A percentile compares a stretch with the other conserved stretches of the same genome.
Conservation (phyloP, 1,140 invertebrate species). For the Bombus haemorrhoidalis region DNA sequence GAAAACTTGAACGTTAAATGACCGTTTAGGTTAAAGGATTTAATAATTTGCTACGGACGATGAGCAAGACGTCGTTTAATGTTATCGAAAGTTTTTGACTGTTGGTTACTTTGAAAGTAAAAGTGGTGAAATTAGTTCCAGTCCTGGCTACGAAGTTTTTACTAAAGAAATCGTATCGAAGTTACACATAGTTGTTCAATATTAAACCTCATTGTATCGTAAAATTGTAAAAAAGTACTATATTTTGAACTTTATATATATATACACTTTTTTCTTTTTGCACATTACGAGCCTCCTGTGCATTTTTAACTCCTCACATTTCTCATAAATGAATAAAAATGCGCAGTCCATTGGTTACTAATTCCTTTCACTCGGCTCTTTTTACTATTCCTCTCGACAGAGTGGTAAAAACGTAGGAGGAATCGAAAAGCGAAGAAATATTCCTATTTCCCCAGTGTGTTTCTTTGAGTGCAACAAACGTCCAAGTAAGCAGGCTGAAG, state of each 20-base stretch:
- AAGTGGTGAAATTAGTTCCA: neutral
- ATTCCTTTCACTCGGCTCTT: no score
- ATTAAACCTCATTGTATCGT: no score
- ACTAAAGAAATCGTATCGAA: no score
- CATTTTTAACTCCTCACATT: neutral
- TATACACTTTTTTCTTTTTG: no score
- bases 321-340: no score
- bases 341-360: no score
- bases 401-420: neutral
- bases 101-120: neutral
- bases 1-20: neutral
- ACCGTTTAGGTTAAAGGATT: neutral
- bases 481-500: neutral
- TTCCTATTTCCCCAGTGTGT: neutral
- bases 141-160: no score
- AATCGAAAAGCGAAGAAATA: neutral
- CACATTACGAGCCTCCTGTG: no score
- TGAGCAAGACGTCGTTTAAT: neutral
- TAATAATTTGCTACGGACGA: neutral
- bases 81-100: neutral
- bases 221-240: no score
- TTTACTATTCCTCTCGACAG: neutral
- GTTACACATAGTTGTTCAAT: no score
- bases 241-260: no score
- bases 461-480: neutral